Base-by-base conservation (phyloP, 2,113 vertebrate species). In the Pelusios castaneus region DNA sequence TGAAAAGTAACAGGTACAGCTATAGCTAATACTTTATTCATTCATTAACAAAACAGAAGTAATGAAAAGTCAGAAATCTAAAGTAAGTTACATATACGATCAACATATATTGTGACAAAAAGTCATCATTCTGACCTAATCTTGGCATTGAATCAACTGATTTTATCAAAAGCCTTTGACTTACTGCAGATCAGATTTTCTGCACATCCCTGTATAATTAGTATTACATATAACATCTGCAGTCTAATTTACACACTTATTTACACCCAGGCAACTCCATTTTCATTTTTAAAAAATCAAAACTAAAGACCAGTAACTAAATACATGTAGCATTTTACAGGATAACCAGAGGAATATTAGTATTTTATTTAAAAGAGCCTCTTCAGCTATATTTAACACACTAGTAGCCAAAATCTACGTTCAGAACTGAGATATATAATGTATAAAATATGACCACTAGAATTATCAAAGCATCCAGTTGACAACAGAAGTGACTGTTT, bases 341-440 rank as follows among this genome's bases (percentile, higher is more conserved):
- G 45, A 76, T 41, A 54, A 8, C 3, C n/a, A 80, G 27, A 89
- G 89, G 52, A 88, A 84, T 24, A 47, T 70, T 51, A 58, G n/a
- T 41, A 88, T 34, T 19, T 84, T 93, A 93, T 84, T 1, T 2
- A 92, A 83, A 87, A 84, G 34, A 82, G 63, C 47, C 91, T 75
- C 41, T 93, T 88, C 77, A 86, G 41, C 70, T 90, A 54, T 25
- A 91, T 85, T 95, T 97, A 89, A 82, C 0, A 0, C 10, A 11
- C 41, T 34, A 90, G 34, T 34, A 80, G 16, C 75, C 54, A 3
- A 91, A 96, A 86, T 19, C 75, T 25, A 9, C 77, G 80, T 11
- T 34, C 34, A 45, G 31, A 91, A 93, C 29, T 90, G 95, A 89
- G 29, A 49, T 89, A 85, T 92, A 81, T 49, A 77, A 52, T 70